These are phyloP conservation scores for Cercopithecus mona DNA, from an alignment of 2,113 vertebrate species.

Conservation along the genomic window DNA sequence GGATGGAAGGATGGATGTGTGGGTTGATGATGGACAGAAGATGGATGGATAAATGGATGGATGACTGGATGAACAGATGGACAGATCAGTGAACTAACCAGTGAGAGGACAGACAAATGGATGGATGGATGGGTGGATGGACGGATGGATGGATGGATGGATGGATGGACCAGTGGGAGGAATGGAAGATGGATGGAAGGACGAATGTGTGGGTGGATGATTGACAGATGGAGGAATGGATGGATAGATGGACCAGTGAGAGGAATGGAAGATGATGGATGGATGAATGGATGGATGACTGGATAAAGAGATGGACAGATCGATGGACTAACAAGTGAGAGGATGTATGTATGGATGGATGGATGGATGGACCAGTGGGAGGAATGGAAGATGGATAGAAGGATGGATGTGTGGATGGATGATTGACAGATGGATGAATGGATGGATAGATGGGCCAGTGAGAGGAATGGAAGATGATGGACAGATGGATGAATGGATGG, in stretches of 20 bases:
- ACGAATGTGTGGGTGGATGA: accelerated
- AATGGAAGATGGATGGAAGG: background rate
- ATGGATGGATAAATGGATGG: background rate
- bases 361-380: too few relatives aligned
- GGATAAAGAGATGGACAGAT: accelerated
- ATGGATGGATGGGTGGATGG: too few relatives aligned
- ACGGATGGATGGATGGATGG: accelerated
- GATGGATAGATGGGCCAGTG: too few relatives aligned
- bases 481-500: background rate
- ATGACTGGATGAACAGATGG: background rate
- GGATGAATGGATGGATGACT: background rate
- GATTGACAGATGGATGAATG: background rate
- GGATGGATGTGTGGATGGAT: background rate
- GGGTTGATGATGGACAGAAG: too few relatives aligned
- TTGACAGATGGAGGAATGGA: background rate
- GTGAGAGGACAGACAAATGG: too few relatives aligned
- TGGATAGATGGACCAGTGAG: background rate
- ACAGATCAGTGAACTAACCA: background rate
- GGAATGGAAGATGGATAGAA: background rate
- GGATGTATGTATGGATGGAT: background rate
- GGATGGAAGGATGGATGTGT: background rate
- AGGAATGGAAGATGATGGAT: too few relatives aligned
- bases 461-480: background rate
- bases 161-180: background rate
- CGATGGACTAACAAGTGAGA: background rate